These are phyloP conservation scores for Dipodomys spectabilis DNA, from an alignment of 2,113 vertebrate species.

Conservation along the genomic window DNA sequence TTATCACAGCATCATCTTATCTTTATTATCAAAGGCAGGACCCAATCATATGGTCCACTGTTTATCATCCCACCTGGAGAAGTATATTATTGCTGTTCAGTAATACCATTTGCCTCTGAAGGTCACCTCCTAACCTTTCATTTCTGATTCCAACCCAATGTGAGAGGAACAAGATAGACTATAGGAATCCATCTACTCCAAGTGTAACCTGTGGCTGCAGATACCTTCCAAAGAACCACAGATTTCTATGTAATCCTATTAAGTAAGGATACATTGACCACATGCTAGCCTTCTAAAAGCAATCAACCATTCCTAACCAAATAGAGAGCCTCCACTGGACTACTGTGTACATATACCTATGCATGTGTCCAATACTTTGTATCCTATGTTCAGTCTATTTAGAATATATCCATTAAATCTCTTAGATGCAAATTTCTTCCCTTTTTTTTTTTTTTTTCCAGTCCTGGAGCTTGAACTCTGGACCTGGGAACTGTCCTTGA, in stretches of 20 bases:
- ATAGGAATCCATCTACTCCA: background rate
- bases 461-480: too few relatives aligned
- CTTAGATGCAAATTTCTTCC: background rate
- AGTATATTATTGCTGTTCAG: constrained; percentile 84
- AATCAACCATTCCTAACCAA: background rate
- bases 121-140: constrained; percentile 79
- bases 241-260: background rate
- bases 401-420: background rate
- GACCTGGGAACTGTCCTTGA: too few relatives aligned
- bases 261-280: background rate
- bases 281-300: background rate
- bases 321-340: background rate
- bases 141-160: constrained; percentile 61
- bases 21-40: constrained; percentile 89
- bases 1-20: constrained; percentile 91
- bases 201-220: background rate
- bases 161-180: background rate
- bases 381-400: background rate
- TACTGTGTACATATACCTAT: background rate
- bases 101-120: constrained; percentile 79
- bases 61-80: constrained; percentile 86
- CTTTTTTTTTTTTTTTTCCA: too few relatives aligned
- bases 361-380: background rate
- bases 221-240: background rate
- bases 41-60: constrained; percentile 79